These are phyloP conservation scores for Yponomeuta evonymella DNA, from an alignment of 2,888 invertebrate genomes.

Conservation along the genomic window DNA sequence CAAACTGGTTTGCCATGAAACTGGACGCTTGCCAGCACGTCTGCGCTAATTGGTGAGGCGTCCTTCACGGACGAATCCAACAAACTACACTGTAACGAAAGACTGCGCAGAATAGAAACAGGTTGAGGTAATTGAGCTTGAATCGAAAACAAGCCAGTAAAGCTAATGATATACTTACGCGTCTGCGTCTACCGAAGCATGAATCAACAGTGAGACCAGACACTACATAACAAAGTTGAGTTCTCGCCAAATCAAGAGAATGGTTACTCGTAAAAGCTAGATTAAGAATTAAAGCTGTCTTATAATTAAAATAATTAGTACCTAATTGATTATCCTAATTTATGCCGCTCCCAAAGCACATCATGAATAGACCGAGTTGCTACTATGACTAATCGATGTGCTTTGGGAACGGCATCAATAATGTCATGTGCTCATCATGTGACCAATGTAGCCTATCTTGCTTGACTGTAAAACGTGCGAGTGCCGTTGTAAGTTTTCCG, in stretches of 20 bases:
- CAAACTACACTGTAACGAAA: constrained; percentile 42
- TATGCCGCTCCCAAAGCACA: too few species aligned
- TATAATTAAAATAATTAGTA: too few species aligned
- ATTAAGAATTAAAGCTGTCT: too few species aligned
- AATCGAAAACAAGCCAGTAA: constrained; percentile 38
- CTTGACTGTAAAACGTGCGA: too few species aligned
- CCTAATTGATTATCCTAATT: too few species aligned
- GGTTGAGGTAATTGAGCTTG: constrained; percentile 18
- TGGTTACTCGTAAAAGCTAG: too few species aligned
- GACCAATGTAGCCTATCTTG: too few species aligned
- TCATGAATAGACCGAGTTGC: too few species aligned
- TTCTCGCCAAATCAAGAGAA: not conserved
- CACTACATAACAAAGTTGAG: not conserved
- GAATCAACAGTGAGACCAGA: not conserved
- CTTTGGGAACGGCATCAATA: too few species aligned
- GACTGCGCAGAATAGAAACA: constrained; percentile 33
- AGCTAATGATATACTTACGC: constrained; percentile 29
- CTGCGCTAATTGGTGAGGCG: constrained; percentile 23
- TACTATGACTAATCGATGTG: too few species aligned
- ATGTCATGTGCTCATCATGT: too few species aligned
- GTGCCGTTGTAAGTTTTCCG: too few species aligned
- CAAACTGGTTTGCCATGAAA: not conserved
- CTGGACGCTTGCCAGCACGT: constrained; percentile 39
- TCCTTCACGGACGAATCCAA: constrained; percentile 40
- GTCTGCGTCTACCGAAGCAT: constrained; percentile 5